Percentiles rank a stretch among this genome's conserved stretches.
Conservation (phyloP, 2,797 vertebrate species). For the Podarcis lilfordi region DNA sequence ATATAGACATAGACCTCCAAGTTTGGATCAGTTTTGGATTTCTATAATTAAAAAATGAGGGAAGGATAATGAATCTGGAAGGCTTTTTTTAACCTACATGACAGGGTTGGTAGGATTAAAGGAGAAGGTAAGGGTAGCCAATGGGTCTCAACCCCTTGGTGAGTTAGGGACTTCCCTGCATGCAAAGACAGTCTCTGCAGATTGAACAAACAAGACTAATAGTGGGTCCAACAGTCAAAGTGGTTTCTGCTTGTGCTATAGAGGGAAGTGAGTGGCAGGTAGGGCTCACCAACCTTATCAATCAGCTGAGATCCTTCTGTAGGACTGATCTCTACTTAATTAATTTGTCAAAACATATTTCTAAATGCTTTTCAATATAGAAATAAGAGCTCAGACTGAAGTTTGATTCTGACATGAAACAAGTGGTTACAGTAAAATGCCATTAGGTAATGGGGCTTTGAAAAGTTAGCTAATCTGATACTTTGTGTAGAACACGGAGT, state of each 20-base stretch:
- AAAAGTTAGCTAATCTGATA: background rate
- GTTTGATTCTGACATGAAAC: slow-evolving; percentile 71
- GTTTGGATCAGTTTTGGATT: background rate
- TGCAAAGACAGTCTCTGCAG: too few species aligned
- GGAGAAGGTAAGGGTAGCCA: too few species aligned
- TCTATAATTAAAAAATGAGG: too few species aligned
- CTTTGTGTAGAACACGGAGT: background rate
- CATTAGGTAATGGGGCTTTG: slow-evolving; percentile 56
- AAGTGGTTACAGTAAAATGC: slow-evolving; percentile 70
- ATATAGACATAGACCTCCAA: background rate
- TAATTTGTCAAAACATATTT: background rate
- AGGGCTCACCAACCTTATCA: too few species aligned
- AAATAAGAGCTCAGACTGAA: slow-evolving; percentile 79
- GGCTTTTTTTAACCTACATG: too few species aligned
- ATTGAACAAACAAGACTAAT: too few species aligned
- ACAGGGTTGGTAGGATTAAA: too few species aligned
- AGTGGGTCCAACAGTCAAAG: too few species aligned
- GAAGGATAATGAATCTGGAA: background rate
- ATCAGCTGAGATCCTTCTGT: background rate
- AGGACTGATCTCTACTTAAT: background rate
- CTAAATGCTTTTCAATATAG: slow-evolving; percentile 70
- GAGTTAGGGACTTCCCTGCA: too few species aligned
- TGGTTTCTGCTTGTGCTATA: too few species aligned
- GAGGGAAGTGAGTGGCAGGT: too few species aligned
- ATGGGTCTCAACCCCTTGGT: too few species aligned